These are phyloP conservation scores for Thera britannica DNA, from an alignment of 2,888 invertebrate species.

Conservation along the genomic window DNA sequence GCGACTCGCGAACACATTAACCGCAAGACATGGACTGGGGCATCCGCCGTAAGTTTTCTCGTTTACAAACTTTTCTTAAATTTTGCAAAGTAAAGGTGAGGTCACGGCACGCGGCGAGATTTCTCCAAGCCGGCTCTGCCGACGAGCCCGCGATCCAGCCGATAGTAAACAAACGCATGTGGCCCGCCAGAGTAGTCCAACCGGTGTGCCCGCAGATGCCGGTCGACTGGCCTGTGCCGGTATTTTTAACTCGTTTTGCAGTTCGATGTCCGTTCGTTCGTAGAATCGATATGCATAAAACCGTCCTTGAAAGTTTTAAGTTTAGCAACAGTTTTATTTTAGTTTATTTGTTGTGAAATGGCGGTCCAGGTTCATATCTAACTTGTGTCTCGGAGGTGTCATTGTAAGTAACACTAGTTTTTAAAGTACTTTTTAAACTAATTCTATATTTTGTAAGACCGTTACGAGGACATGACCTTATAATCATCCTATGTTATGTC, in stretches of 20 bases:
- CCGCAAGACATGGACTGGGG: conserved; percentile 80
- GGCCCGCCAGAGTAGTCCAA: conserved; percentile 73
- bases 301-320: conserved; percentile 71
- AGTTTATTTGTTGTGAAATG: conserved; percentile 54
- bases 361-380: conserved; percentile 56
- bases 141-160: conserved; percentile 57
- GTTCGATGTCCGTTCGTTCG: conserved; percentile 82
- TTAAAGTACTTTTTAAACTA: conserved; percentile 45
- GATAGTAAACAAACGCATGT: conserved; percentile 85
- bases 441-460: conserved; percentile 42
- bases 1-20: conserved; percentile 62
- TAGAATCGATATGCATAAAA: conserved; percentile 82
- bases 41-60: conserved; percentile 80
- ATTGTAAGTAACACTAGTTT: conserved; percentile 72
- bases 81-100: conserved; percentile 15
- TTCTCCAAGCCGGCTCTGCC: conserved; percentile 48
- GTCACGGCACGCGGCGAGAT: conserved; percentile 25
- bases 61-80: conserved; percentile 54
- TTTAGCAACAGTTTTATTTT: conserved; percentile 63
- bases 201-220: conserved; percentile 82
- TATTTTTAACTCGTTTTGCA: conserved; percentile 83
- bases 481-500: conserved; percentile 58
- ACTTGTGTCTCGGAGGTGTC: conserved; percentile 49
- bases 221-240: conserved; percentile 73
- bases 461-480: conserved; percentile 51